Percentiles rank a stretch among this genome's conserved stretches.
These are phyloP conservation scores for Pseudomyrmex cubaensis DNA, from an alignment of 1,140 invertebrate genomes.

Conservation along the genomic window DNA sequence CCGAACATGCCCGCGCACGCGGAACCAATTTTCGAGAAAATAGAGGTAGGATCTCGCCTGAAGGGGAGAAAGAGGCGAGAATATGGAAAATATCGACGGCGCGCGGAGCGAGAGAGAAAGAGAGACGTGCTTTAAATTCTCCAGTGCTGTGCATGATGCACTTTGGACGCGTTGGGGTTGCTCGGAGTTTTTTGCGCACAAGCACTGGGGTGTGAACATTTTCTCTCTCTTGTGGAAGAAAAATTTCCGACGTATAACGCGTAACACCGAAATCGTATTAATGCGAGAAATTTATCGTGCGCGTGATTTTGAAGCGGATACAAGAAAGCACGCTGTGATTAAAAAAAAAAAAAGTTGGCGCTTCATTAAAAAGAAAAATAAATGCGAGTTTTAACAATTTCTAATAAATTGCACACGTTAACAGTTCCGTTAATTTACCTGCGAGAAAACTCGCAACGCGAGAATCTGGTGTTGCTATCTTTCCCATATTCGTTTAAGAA, in stretches of 20 bases:
- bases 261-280: not conserved
- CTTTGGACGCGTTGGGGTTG: constrained; percentile 11
- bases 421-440: no score
- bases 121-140: constrained; percentile 26
- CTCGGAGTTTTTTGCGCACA: not conserved
- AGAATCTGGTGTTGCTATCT: no score
- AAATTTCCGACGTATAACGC: not conserved
- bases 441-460: no score
- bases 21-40: constrained; percentile 45
- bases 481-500: no score
- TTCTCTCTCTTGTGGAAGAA: not conserved
- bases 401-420: no score
- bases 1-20: constrained; percentile 32
- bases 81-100: constrained; percentile 15
- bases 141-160: not conserved
- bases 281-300: not conserved
- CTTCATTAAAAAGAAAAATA: no score
- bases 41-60: constrained; percentile 5
- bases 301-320: not conserved
- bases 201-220: not conserved
- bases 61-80: not conserved
- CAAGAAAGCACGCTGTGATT: no score
- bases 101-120: not conserved
- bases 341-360: no score
- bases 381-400: no score